These are phyloP conservation scores for Malurus alboscapulatus DNA, from an alignment of 2,113 vertebrate species.

Conservation along the genomic window DNA sequence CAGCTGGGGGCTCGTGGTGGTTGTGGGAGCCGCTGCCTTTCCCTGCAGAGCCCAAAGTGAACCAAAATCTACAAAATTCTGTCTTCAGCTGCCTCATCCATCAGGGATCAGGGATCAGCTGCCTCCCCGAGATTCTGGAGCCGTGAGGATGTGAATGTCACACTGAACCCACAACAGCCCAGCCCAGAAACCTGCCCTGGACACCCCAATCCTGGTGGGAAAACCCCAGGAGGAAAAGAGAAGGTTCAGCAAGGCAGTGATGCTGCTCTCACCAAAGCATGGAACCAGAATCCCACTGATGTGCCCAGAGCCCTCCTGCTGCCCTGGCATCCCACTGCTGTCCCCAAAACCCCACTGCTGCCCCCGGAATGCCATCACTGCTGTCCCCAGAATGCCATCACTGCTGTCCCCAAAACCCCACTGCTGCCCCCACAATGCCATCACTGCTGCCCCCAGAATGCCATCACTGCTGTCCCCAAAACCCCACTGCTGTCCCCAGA, in stretches of 20 bases:
- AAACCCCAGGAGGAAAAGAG: not conserved
- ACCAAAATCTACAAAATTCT: too few relatives aligned
- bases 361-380: too few relatives aligned
- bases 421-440: fast-evolving
- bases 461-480: not conserved
- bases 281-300: not conserved
- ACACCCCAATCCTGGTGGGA: fast-evolving
- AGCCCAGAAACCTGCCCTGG: not conserved
- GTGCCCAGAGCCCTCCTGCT: not conserved
- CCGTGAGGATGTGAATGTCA: fast-evolving
- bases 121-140: not conserved
- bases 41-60: not conserved
- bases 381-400: not conserved
- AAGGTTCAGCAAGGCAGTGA: not conserved
- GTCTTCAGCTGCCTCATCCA: fast-evolving
- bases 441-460: fast-evolving
- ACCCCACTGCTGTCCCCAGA: not conserved
- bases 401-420: not conserved
- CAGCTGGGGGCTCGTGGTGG: fast-evolving
- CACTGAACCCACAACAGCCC: not conserved
- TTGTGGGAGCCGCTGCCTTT: not conserved
- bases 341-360: fast-evolving
- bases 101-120: not conserved
- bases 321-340: fast-evolving
- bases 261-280: fast-evolving